Evolutionary conservation across 64 coral and sea anemone species (phyloP).

Genomic region (Hydrozoanthus tunicans): DNA sequence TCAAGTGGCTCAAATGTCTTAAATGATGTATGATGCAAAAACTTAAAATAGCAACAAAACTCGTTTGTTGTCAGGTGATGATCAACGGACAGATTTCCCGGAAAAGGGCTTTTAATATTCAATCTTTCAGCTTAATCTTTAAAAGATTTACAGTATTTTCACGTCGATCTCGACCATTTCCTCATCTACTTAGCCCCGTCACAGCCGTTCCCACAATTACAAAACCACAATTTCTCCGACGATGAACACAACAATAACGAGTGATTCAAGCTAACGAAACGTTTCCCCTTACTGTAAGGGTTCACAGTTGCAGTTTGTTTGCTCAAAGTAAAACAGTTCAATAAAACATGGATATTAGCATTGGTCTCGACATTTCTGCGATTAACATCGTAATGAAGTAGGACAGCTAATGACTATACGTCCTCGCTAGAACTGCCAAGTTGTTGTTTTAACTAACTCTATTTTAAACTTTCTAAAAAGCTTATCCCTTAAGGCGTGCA

Average conservation of each 20-base stretch:
- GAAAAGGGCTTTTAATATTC: conserved; percentile 4
- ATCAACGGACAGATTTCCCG: conserved; percentile 5
- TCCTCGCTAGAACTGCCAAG: neutral
- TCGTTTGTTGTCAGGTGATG: neutral
- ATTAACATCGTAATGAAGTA: too few relatives aligned
- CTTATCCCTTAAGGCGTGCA: neutral
- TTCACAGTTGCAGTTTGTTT: neutral
- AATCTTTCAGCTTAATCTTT: neutral
- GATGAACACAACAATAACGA: too few relatives aligned
- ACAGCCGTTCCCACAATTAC: neutral
- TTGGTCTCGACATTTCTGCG: neutral
- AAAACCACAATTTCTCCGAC: too few relatives aligned
- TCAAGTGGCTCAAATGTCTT: too few relatives aligned
- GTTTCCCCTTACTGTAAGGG: too few relatives aligned
- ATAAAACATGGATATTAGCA: conserved; percentile 12
- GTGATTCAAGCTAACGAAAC: too few relatives aligned
- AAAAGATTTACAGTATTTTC: neutral
- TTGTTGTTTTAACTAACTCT: neutral
- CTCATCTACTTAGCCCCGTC: neutral
- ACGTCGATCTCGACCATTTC: conserved; percentile 1
- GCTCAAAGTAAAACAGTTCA: neutral
- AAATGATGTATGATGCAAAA: neutral
- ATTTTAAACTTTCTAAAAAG: conserved; percentile 3
- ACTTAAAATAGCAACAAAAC: neutral
- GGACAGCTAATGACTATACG: neutral